Conservation (phyloP, 2,888 invertebrate species). For the Lithophane leautieri region DNA sequence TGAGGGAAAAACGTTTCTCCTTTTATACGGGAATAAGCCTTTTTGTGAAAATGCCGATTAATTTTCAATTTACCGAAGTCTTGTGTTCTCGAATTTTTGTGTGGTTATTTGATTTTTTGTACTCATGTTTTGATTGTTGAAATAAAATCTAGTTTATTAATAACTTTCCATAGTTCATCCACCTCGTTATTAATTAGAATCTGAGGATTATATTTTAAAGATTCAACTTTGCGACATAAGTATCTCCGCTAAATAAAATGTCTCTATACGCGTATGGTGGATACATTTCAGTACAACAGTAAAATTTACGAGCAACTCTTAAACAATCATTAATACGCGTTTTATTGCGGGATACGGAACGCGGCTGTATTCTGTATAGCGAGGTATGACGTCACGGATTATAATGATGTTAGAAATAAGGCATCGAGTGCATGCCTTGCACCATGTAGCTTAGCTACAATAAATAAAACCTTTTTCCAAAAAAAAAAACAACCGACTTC, state of each 20-base stretch:
- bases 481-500: too few relatives aligned
- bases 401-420: slow-evolving; percentile 31
- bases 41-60: slow-evolving; percentile 61
- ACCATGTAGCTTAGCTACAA: not conserved
- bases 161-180: too few relatives aligned
- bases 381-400: slow-evolving; percentile 28
- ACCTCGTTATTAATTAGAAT: not conserved
- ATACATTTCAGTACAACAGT: slow-evolving; percentile 64
- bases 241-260: slow-evolving; percentile 39
- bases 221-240: not conserved
- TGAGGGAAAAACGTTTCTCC: slow-evolving; percentile 63
- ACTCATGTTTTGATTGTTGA: not conserved
- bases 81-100: slow-evolving; percentile 42
- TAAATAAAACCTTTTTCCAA: too few relatives aligned
- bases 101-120: slow-evolving; percentile 1
- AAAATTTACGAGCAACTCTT: slow-evolving; percentile 74
- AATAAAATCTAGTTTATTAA: not conserved
- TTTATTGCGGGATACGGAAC: slow-evolving; percentile 68
- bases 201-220: not conserved
- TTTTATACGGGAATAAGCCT: slow-evolving; percentile 57
- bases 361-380: slow-evolving; percentile 65
- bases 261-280: slow-evolving; percentile 35
- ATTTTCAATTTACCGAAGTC: slow-evolving; percentile 53
- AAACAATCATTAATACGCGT: slow-evolving; percentile 77
- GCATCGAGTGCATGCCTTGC: not conserved